Evolutionary conservation across 2,113 vertebrate genomes (phyloP), one percentile per base, ranked within the genome.

Genomic region (Mormyrus iriodes): DNA sequence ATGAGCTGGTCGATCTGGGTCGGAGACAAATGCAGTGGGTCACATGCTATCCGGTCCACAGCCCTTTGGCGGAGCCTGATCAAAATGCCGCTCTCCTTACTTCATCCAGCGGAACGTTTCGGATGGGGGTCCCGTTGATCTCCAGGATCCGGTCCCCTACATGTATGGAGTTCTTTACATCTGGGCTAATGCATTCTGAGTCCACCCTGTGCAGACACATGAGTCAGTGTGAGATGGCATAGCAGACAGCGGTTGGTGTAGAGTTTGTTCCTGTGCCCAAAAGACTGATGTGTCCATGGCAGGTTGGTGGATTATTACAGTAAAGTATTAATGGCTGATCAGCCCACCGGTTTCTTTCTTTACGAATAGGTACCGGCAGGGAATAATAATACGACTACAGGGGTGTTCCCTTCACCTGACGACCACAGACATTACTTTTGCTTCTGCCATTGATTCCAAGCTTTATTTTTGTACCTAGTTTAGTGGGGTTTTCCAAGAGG

Each of bases 131-230:
- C 89, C 98, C 98, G 0, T 99, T 99, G 93, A 99, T 99, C 92
- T 99, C 98, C 85, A 99, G 95, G 93, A 99, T 98, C 88, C 97
- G 95, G 91, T 99, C 98, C 1, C 98, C 98, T 0, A 99, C 95
- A 0, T 99, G 98, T 94, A 99, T 99, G 90, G 98, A 97, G 92
- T 97, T 99, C 94, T 98, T 99, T 94, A 99, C 96, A 89, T 98
- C 98, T 0, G 98, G 98, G 91, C 98, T 99, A 94, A 99, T 97
- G 94, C 97, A 97, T 90, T 97, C 97, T 0, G 97, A 90, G 91
- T 99, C 96, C 91, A 99, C 96, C 85, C 98, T 96, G 90, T n/a
- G 88, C 42, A 87, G 87, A 44, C 3, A 49, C 44, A 12, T 85
- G 48, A 48, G 13, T 15, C 52, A 53, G 44, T 35, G 76, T 44